Base-by-base conservation (phyloP, 2,888 invertebrate genomes). In the Drosophila peninsularis region DNA sequence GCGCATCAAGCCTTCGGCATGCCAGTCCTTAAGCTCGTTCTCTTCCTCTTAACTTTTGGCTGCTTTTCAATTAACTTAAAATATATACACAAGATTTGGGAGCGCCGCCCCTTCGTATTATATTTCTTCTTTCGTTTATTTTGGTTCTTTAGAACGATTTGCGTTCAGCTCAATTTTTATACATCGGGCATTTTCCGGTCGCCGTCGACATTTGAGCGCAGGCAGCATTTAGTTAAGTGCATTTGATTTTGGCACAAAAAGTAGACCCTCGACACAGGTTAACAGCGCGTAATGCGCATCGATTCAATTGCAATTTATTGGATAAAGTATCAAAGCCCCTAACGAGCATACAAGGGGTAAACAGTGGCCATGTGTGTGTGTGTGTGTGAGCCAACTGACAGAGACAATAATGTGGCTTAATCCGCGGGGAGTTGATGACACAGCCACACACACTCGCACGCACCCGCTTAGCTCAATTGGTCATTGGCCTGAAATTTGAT, bases 1-100 rank as follows among this genome's bases (percentile, higher is more conserved):
- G 44, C 9, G 24, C n/a, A 44, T 44, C 9, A 4, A 2, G 0
- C 1, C 44, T 2, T 9, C 24, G 9, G 24, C 21, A 7, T 21
- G 13, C 21, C 9, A 14, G 1, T 21, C 7, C 6, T 1, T 1
- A 13, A 21, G 6, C 13, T 13, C 13, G 3, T 3, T 21, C 21
- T 21, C 21, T 14, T 24, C 42, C 19, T 62, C 17, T 57, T 32
- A 50, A 19, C 49, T 49, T 65, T 56, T 63, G 56, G 49, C 44
- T 58, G 62, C 79, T 71, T 83, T 86, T 83, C 83, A 83, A 83
- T 83, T 83, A 86, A 83, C 81, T 86, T 83, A 83, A 83, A 83
- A 82, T 82, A 85, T 69, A 52, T 52, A 52, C 36, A 71, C 64
- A 49, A 30, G 39, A 60, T 49, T 68, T 55, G 50, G 49, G 63